These are phyloP conservation scores for Ciconia nigra DNA, from an alignment of 2,797 vertebrate genomes.

Conservation along the genomic window DNA sequence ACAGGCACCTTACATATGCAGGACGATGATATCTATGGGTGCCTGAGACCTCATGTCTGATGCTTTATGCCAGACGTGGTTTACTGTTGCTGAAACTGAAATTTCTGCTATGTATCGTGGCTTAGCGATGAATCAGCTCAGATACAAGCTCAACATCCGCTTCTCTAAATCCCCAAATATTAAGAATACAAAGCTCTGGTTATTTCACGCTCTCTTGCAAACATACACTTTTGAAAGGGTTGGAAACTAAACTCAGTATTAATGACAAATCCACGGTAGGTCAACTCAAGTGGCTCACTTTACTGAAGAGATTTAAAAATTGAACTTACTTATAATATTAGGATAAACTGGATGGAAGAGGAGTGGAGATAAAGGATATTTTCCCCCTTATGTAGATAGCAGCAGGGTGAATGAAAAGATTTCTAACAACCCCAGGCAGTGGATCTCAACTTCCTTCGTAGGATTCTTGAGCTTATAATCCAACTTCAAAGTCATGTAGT, in stretches of 20 bases:
- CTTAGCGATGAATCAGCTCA: background rate
- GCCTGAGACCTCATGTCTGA: background rate
- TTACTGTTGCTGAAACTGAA: background rate
- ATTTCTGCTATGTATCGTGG: background rate
- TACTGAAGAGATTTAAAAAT: background rate
- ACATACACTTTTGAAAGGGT: background rate
- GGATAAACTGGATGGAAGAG: background rate
- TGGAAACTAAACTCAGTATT: background rate
- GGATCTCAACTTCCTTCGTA: background rate
- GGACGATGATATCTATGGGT: background rate
- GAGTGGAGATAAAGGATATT: background rate
- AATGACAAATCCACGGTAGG: background rate
- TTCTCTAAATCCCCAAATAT: background rate
- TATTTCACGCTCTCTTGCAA: background rate
- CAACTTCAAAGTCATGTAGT: background rate
- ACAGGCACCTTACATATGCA: background rate
- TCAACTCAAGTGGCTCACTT: background rate
- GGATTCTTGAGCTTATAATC: background rate
- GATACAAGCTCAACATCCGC: background rate
- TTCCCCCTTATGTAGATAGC: background rate
- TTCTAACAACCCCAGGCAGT: background rate
- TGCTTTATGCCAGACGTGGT: background rate
- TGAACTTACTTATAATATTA: background rate
- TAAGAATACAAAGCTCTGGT: background rate
- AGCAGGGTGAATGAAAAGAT: background rate